Evolutionary conservation across 2,797 vertebrate species (phyloP), one percentile per base, ranked within the genome.

Genomic region (Hydrocynus forskahlii): DNA sequence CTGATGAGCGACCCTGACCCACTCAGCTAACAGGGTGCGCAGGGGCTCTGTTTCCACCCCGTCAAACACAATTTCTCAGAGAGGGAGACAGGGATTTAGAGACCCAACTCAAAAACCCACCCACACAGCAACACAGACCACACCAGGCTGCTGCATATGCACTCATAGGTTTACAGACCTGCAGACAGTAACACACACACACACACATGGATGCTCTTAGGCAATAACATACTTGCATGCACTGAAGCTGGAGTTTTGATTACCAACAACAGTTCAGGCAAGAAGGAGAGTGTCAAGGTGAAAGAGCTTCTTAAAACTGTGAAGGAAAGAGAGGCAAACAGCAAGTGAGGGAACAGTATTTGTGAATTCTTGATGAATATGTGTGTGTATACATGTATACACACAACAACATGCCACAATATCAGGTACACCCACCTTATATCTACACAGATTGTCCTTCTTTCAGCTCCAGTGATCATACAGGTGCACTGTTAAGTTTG

Each of bases 111-210:
- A 50, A 79, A 45, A 35, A 9, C 38, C 9, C 38, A 48, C 16
- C 38, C 54, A 79, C 67, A 67, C 62, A 69, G 29, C 35, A 52
- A 40, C 23, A 76, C 64, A 63, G 55, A 57, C 78, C n/a, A 63
- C 57, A 63, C n/a, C 35, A 66, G 38, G 63, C 29, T 1, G 17
- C 35, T 40, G 5, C 29, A 38, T 2, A 4, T 40, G 29, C 19
- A 38, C n/a, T 43, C 73, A 60, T 2, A 16, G 38, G 45, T 66
- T 38, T 1, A 76, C 38, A 64, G 76, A 45, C 45, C 9, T 77
- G 29, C 76, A 84, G 62, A 79, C 71, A 14, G 60, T 25, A 43
- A 62, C 79, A 60, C n/a, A 52, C 17, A 62, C 52, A 67, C 43
- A 45, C 43, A 45, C 7, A 81, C 66, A 80, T 52, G 50, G 29